Conservation (phyloP, 2,113 vertebrate genomes). For the Desmodus rotundus region DNA sequence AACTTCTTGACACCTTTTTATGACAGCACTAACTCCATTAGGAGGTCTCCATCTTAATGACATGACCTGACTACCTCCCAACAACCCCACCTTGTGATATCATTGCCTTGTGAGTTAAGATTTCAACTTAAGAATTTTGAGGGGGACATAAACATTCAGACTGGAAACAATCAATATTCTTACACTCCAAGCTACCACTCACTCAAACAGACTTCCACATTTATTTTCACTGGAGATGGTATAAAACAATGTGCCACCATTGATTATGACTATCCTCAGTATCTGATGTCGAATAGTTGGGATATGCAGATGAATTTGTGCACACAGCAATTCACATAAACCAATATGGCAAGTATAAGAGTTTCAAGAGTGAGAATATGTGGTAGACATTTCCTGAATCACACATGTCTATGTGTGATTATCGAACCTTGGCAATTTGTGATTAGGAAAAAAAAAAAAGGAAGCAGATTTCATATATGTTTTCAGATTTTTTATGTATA, state of each 20-base stretch:
- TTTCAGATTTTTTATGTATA: neutral
- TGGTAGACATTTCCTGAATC: neutral
- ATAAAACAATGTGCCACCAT: neutral
- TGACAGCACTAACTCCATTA: neutral
- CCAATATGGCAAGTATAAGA: neutral
- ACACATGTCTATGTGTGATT: neutral
- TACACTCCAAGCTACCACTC: neutral
- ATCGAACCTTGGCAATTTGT: neutral
- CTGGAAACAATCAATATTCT: neutral
- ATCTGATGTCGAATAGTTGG: neutral
- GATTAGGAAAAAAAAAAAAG: neutral
- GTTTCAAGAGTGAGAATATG: neutral
- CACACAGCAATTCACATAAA: neutral
- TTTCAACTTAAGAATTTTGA: neutral
- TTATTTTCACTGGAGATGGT: neutral
- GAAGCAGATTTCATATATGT: neutral
- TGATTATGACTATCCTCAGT: neutral
- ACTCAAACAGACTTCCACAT: neutral
- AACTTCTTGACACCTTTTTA: neutral
- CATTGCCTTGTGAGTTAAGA: neutral
- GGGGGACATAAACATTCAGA: neutral
- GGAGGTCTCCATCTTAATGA: neutral
- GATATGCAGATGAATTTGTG: neutral
- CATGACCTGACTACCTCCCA: neutral
- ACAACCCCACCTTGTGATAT: neutral